These are phyloP conservation scores for Sminthopsis crassicaudata DNA, from an alignment of 2,113 vertebrate species.

Conservation along the genomic window DNA sequence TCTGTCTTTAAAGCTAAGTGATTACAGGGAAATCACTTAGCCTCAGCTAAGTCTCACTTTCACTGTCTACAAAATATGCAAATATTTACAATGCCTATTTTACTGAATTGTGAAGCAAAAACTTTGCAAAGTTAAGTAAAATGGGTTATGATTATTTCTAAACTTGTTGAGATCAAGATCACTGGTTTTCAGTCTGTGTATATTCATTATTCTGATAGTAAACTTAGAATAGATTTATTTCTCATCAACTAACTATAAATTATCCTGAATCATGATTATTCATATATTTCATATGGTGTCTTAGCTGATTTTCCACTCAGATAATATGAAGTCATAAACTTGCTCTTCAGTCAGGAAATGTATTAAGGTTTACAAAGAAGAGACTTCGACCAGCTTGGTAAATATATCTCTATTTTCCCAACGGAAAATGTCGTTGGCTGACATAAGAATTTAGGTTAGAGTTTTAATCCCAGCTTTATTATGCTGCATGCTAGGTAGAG, in stretches of 20 bases:
- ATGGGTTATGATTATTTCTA: not conserved
- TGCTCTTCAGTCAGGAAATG: not conserved
- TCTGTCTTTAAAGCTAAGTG: not conserved
- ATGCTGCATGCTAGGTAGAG: not conserved
- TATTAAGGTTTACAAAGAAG: not conserved
- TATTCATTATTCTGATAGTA: not conserved
- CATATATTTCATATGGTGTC: not conserved
- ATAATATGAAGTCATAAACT: not conserved
- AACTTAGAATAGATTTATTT: not conserved
- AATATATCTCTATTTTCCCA: not conserved
- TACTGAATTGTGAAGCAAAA: not conserved
- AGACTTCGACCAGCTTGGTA: not conserved
- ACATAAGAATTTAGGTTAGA: not conserved
- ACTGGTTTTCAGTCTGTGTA: not conserved
- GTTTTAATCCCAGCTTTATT: not conserved
- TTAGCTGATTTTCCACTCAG: not conserved
- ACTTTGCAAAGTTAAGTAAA: not conserved
- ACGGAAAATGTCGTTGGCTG: too few species aligned
- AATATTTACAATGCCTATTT: not conserved
- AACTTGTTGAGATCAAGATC: not conserved
- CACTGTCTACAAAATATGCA: not conserved
- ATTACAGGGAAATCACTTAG: not conserved
- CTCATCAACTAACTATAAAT: not conserved
- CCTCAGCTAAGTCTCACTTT: not conserved
- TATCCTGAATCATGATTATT: not conserved